phyloP scores from a whole-genome alignment of 2,113 vertebrate species.

The Oenanthe melanoleuca region DNA sequence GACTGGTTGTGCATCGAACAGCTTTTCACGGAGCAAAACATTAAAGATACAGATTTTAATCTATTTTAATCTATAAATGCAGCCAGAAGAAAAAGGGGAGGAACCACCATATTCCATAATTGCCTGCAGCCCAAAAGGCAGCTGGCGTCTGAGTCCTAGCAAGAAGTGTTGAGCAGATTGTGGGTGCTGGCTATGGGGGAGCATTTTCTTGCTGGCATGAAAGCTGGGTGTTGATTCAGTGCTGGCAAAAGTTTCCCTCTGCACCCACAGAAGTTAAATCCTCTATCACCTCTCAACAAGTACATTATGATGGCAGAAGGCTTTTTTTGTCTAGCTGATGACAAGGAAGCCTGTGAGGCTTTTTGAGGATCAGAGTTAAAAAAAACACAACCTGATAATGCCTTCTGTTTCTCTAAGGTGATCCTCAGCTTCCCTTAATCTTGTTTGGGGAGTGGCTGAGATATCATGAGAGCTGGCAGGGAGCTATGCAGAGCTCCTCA shows the following conservation, averaged over 20 bases:
- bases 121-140: conserved; percentile 17
- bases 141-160: background rate
- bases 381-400: background rate
- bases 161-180: background rate
- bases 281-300: background rate
- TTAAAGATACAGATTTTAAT: background rate
- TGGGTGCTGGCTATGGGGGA: background rate
- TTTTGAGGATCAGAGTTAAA: background rate
- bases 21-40: accelerated
- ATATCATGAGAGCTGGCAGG: background rate
- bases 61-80: background rate
- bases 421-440: background rate
- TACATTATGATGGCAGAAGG: background rate
- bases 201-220: conserved; percentile 5
- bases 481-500: background rate
- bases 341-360: conserved; percentile 28
- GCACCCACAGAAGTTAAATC: background rate
- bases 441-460: background rate
- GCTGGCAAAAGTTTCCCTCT: background rate
- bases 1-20: background rate
- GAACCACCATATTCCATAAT: background rate
- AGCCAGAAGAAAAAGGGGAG: background rate
- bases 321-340: background rate
- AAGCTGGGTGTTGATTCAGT: background rate
- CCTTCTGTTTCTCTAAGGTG: background rate